Conservation (phyloP, 92 coral and sea anemone species). For the Palythoa grandis region DNA sequence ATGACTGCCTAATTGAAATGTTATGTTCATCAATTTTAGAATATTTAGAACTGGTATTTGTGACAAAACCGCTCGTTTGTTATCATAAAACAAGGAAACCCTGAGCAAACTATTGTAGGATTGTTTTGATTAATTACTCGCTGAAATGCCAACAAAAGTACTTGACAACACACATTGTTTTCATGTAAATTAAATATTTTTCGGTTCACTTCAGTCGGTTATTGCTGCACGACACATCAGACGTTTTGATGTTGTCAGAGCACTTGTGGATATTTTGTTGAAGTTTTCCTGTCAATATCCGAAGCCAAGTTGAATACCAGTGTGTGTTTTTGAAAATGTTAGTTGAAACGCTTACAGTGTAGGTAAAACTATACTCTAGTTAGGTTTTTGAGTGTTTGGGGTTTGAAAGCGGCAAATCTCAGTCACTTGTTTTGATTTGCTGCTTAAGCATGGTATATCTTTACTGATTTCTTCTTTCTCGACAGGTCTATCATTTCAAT, state of each 20-base stretch:
- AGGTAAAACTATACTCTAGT: not conserved
- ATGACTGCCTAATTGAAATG: too few species aligned
- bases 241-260: not conserved
- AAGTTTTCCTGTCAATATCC: not conserved
- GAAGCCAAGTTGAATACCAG: not conserved
- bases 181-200: constrained; percentile 20
- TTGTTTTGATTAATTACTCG: constrained; percentile 14
- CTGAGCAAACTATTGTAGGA: not conserved
- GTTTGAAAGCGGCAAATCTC: not conserved
- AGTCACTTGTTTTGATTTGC: not conserved
- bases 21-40: too few species aligned
- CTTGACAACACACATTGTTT: constrained; percentile 25
- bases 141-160: not conserved
- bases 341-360: not conserved
- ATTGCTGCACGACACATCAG: constrained; percentile 8
- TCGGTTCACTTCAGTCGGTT: constrained; percentile 31
- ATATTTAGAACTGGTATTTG: not conserved
- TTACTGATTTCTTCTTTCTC: not conserved
- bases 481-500: constrained; percentile 11
- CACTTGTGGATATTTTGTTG: not conserved
- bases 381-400: not conserved
- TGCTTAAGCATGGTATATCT: not conserved
- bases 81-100: not conserved
- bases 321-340: not conserved
- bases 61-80: not conserved